Evolutionary conservation across 2,113 vertebrate species (phyloP).

Genomic region (Grallaria varia): DNA sequence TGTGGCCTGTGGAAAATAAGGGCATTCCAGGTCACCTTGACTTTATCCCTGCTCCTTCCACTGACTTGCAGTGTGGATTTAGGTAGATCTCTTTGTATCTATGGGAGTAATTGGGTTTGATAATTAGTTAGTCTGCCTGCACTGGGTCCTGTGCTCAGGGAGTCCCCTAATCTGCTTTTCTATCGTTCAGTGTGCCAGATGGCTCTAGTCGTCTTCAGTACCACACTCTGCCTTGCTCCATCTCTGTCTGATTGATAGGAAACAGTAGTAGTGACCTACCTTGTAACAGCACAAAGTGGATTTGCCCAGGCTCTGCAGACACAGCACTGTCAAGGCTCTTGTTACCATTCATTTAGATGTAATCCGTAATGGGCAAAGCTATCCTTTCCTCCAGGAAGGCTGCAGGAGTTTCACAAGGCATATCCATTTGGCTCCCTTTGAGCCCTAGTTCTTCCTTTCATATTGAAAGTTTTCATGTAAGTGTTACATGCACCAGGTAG

Average conservation of each 20-base stretch:
- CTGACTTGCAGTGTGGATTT: neutral
- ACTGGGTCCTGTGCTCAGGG: neutral
- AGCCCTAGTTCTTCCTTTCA: neutral
- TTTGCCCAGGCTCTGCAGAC: neutral
- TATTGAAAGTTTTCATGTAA: neutral
- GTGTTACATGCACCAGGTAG: neutral
- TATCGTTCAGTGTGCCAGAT: accelerated
- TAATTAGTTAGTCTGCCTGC: neutral
- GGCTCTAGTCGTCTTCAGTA: neutral
- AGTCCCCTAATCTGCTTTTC: neutral
- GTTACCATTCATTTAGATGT: neutral
- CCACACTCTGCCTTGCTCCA: neutral
- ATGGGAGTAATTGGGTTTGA: neutral
- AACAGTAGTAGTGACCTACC: neutral
- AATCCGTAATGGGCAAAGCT: neutral
- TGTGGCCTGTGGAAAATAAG: neutral
- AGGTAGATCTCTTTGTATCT: neutral
- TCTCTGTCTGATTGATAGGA: neutral
- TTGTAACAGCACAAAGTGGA: neutral
- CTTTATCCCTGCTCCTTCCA: neutral
- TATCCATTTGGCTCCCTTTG: neutral
- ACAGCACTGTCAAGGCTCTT: neutral
- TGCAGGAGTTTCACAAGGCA: neutral
- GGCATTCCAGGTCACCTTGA: neutral
- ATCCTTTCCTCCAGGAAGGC: neutral